Conservation (phyloP, 1,140 invertebrate species). For the Rhynchophorus ferrugineus region DNA sequence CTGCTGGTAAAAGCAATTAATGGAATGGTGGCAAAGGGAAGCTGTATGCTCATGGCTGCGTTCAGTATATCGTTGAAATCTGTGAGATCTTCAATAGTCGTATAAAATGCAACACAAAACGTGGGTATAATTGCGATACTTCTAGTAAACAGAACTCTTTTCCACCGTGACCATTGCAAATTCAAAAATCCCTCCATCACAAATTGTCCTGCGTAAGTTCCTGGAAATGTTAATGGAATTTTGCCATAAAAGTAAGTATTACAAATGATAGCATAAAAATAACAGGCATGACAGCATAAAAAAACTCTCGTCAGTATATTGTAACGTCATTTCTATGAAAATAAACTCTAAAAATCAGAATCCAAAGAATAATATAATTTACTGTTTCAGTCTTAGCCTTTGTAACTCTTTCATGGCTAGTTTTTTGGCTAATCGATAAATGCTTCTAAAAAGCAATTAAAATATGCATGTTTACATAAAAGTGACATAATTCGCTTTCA, state of each 20-base stretch:
- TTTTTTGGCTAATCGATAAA: too few species aligned
- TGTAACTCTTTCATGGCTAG: too few species aligned
- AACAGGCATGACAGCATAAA: too few species aligned
- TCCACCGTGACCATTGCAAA: slow-evolving; percentile 82
- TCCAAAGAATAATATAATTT: too few species aligned
- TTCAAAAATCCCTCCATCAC: slow-evolving; percentile 84
- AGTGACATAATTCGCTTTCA: background rate
- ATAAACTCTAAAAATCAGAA: too few species aligned
- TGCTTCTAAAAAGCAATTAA: too few species aligned
- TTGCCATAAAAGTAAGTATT: background rate
- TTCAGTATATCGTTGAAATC: slow-evolving; percentile 87
- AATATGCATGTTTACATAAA: too few species aligned
- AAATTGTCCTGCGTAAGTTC: slow-evolving; percentile 67
- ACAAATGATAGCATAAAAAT: background rate
- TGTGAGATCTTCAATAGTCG: slow-evolving; percentile 67
- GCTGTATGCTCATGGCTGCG: slow-evolving; percentile 78
- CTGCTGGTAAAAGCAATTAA: slow-evolving; percentile 83
- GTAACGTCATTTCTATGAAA: too few species aligned
- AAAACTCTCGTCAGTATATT: too few species aligned
- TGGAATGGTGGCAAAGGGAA: slow-evolving; percentile 78
- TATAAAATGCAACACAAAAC: slow-evolving; percentile 68
- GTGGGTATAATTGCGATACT: slow-evolving; percentile 86
- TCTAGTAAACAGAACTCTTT: slow-evolving; percentile 77
- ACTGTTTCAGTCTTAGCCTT: too few species aligned
- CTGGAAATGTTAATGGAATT: slow-evolving; percentile 8